phyloP scores from a whole-genome alignment of 2,888 invertebrate genomes.

The Tinea pellionella region DNA sequence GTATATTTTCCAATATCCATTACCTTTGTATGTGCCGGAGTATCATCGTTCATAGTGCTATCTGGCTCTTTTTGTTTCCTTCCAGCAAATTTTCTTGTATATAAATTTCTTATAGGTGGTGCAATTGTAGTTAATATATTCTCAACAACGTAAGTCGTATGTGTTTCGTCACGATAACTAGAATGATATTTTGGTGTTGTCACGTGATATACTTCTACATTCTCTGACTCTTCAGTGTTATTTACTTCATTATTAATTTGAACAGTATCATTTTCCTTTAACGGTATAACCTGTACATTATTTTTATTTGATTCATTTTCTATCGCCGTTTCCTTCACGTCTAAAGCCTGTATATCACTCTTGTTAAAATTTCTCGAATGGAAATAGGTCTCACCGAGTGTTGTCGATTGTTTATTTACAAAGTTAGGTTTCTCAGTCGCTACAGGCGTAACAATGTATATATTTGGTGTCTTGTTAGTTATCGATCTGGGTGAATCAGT shows the following conservation, averaged over 20 bases:
- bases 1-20: conserved; percentile 42
- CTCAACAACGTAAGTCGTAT: conserved; percentile 26
- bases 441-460: neutral
- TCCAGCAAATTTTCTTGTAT: conserved; percentile 45
- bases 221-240: conserved; percentile 33
- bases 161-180: conserved; percentile 39
- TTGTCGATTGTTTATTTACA: neutral
- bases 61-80: conserved; percentile 29
- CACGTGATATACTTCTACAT: conserved; percentile 22
- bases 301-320: neutral
- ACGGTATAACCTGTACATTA: conserved; percentile 21
- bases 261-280: conserved; percentile 23
- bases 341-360: conserved; percentile 20
- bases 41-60: conserved; percentile 25
- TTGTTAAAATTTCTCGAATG: conserved; percentile 17
- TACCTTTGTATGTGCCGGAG: conserved; percentile 24
- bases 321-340: conserved; percentile 4
- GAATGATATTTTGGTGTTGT: conserved; percentile 51
- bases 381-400: neutral
- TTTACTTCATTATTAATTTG: conserved; percentile 27
- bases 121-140: conserved; percentile 28
- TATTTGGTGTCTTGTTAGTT: neutral
- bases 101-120: conserved; percentile 48
- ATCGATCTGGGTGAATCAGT: neutral
- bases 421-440: neutral